Evolutionary conservation across 2,797 vertebrate species (phyloP).

Genomic region (Astyanax mexicanus): DNA sequence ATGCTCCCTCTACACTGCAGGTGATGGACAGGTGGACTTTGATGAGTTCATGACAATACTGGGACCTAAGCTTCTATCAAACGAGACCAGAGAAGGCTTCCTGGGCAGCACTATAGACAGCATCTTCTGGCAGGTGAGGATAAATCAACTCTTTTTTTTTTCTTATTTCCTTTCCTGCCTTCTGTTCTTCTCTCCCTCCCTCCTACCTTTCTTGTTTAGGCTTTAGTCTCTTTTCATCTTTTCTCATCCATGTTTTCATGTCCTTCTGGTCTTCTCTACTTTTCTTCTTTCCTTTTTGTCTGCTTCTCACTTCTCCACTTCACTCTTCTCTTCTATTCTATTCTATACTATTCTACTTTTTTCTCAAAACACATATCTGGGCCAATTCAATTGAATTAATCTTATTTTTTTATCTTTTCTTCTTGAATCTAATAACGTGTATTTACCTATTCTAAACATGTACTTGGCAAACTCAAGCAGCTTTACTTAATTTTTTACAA

Average conservation of each 20-base stretch:
- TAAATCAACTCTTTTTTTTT: background rate
- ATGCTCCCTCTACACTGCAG: constrained; percentile 66
- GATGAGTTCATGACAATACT: constrained; percentile 99
- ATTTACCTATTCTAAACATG: too few species aligned
- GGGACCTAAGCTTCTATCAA: constrained; percentile 94
- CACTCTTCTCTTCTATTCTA: background rate
- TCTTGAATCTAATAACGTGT: too few species aligned
- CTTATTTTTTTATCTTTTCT: too few species aligned
- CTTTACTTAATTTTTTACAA: too few species aligned
- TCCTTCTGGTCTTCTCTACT: background rate
- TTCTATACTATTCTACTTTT: too few species aligned
- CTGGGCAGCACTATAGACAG: constrained; percentile 95
- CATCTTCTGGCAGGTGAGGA: constrained; percentile 97
- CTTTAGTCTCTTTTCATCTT: background rate
- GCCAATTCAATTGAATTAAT: too few species aligned
- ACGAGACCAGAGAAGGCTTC: constrained; percentile 93
- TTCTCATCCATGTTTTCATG: background rate
- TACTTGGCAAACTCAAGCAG: too few species aligned
- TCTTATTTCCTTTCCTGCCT: background rate
- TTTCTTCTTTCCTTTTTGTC: too few species aligned
- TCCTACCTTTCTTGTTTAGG: background rate
- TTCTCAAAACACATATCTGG: too few species aligned
- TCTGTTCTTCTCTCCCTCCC: background rate
- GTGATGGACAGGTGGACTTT: constrained; percentile 95
- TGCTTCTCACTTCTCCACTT: background rate